phyloP scores from a whole-genome alignment of 2,113 vertebrate species.

The Mirza zaza region DNA sequence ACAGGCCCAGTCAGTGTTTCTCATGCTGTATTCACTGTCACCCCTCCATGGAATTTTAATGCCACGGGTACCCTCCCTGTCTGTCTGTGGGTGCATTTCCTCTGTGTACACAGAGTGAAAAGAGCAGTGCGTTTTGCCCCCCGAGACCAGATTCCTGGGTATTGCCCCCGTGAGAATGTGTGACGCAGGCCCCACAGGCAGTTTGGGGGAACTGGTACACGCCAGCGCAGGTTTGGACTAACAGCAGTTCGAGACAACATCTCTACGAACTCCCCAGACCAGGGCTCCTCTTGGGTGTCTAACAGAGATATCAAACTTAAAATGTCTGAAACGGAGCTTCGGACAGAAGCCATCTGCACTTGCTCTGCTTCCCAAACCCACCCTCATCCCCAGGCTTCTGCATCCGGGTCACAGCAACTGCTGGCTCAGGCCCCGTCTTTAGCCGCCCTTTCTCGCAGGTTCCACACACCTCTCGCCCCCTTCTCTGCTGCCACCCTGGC shows the following conservation, averaged over 20 bases:
- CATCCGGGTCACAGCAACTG: neutral
- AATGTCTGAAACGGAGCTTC: neutral
- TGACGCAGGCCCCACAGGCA: neutral
- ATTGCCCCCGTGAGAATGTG: neutral
- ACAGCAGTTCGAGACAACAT: neutral
- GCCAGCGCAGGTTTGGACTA: neutral
- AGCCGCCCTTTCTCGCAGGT: accelerated
- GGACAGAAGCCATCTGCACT: neutral
- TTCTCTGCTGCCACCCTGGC: neutral
- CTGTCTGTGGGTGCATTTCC: neutral
- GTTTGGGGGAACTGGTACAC: neutral
- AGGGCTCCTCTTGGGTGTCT: neutral
- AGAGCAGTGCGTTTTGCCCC: neutral
- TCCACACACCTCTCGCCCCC: neutral
- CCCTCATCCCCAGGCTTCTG: neutral
- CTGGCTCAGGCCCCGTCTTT: neutral
- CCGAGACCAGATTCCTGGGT: neutral
- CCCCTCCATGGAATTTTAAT: neutral
- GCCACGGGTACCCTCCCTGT: accelerated
- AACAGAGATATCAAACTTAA: neutral
- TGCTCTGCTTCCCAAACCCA: neutral
- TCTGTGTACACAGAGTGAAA: neutral
- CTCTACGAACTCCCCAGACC: neutral
- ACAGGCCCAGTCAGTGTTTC: neutral
- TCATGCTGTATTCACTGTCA: neutral